Evolutionary conservation across 2,113 vertebrate species (phyloP), one percentile per base, ranked within the genome.

Genomic region (Lethenteron reissneri): DNA sequence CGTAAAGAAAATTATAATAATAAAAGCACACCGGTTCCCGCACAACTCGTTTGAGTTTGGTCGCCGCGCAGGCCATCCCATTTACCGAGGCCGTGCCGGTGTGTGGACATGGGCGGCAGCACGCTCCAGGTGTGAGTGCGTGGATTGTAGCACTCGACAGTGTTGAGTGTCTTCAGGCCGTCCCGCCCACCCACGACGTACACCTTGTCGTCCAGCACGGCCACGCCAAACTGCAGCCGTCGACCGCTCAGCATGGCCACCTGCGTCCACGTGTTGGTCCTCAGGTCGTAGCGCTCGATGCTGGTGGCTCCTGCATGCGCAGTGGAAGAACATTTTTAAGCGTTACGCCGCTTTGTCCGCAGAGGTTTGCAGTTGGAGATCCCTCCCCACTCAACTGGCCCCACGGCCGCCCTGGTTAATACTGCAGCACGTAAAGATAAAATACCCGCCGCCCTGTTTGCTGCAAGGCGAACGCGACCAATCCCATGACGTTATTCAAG

Each of bases 51-150:
- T 41, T 41, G 7, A 41, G 41, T 7, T 41, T 41, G 41, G 41
- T 41, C 41, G 6, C 41, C 6, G 41, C 6, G 41, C 9, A 2
- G 2, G 11, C 11, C n/a, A 57, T 13, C 14, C 12, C 73, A 75
- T 83, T 72, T 80, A 99, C 94, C 94, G 58, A 99, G 84, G 68
- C 94, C 92, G 1, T 99, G 94, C 73, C 94, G 84, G 75, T 97
- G 92, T 11, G 94, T 97, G 70, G 92, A 95, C 91, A 96, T 97
- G 13, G 94, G 89, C 2, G 91, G 90, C 94, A 99, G 91, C 76
- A 95, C 86, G 57, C 88, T 97, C 94, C 94, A 97, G 11, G 84
- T 86, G 81, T 91, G 92, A 71, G 87, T 90, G 78, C 86, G 87
- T 3, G 94, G 92, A 75, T 95, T 95, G 80, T 96, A 99, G 78